Percentiles rank a stretch among this genome's conserved stretches.
Evolutionary conservation across 1,140 invertebrate genomes (phyloP).

Genomic region (Adoxophyes honmai): DNA sequence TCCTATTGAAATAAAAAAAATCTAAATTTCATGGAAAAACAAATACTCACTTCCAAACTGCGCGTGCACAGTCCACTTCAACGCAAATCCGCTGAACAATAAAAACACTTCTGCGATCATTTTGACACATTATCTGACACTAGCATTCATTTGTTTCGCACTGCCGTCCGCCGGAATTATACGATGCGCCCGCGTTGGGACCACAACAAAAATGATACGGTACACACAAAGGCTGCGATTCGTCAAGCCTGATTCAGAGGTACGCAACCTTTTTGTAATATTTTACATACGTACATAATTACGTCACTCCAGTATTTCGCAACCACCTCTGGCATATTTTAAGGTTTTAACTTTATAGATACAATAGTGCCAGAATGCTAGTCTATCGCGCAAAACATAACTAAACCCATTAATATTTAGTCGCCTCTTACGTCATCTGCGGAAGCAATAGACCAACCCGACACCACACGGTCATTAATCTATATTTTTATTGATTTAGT

Average conservation of each 20-base stretch:
- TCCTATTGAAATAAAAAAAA: too few species aligned
- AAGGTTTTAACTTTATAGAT: too few species aligned
- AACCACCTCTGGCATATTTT: too few species aligned
- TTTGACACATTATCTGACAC: slow-evolving; percentile 16
- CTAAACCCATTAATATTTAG: too few species aligned
- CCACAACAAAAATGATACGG: slow-evolving; percentile 58
- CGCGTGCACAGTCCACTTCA: slow-evolving; percentile 44
- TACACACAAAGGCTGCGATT: slow-evolving; percentile 44
- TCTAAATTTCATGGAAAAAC: not conserved
- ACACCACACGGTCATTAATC: too few species aligned
- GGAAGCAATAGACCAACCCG: too few species aligned
- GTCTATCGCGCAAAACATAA: too few species aligned
- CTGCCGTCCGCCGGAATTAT: not conserved
- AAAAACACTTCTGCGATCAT: slow-evolving; percentile 32
- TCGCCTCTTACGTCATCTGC: too few species aligned
- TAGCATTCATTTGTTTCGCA: not conserved
- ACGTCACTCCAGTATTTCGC: too few species aligned
- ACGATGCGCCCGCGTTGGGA: slow-evolving; percentile 24
- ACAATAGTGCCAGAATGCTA: too few species aligned
- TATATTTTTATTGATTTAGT: too few species aligned
- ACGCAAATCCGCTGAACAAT: slow-evolving; percentile 35
- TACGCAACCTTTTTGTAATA: slow-evolving; percentile 25
- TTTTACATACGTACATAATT: too few species aligned
- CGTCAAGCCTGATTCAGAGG: slow-evolving; percentile 38
- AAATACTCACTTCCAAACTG: slow-evolving; percentile 66